Base-by-base conservation (phyloP, 2,797 vertebrate species). In the Lophius americanus region DNA sequence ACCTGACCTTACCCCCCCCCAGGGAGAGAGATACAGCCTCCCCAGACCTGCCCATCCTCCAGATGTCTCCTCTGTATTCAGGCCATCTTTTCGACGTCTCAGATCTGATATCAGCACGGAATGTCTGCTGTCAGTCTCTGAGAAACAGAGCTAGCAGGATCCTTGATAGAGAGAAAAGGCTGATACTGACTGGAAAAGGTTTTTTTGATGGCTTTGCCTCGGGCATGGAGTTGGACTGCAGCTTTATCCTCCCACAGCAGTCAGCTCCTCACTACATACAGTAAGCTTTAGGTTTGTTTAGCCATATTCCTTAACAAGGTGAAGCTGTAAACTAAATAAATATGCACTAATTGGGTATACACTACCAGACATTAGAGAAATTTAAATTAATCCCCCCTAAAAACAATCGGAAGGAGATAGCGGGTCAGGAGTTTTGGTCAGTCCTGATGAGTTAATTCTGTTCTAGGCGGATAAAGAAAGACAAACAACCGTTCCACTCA, bases 81-180 rank as follows among this genome's bases (percentile, higher is more conserved):
- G 76, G 44, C 65, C 70, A 82, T 68, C 74, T 75, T 82, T 73
- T 74, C 60, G 65, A 64, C 14, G 5, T 85, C 79, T 77, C 57
- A 80, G 75, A 91, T 89, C 81, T 83, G 86, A 83, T 90, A 90
- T 89, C 76, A 73, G 75, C 57, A 4, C 49, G 39, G 79, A 90
- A 83, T 84, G 88, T 76, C 68, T 89, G 69, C 87, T 90, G 89
- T 92, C 91, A 90, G 80, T 90, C 84, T 83, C 57, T 60, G 54
- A 71, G 73, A 90, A 86, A 88, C 84, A 77, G 68, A 69, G 65
- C 83, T 78, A 51, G 82, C 69, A 79, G 78, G 82, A 84, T 75
- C 82, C 80, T 82, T 83, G 84, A 88, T 85, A 61, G 65, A 64
- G 66, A 75, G 66, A 70, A 75, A 55, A 23, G 54, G 79, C 79